A percentile compares a stretch with the other conserved stretches of the same genome.
phyloP scores from a whole-genome alignment of 2,797 vertebrate species.

The Megaceryle alcyon region DNA sequence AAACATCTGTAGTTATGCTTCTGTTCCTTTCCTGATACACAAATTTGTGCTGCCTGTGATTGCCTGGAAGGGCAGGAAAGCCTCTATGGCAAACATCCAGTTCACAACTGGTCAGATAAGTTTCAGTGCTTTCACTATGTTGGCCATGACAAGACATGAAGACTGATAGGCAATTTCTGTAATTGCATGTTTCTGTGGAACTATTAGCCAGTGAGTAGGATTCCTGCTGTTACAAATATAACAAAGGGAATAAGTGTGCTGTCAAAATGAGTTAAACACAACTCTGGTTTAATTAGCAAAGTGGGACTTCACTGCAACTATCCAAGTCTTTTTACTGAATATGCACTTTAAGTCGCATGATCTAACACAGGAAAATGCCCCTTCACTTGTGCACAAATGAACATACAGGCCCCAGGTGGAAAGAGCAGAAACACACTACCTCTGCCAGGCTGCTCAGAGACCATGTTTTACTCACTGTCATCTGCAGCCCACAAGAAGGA shows the following conservation, averaged over 20 bases:
- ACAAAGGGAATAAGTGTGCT: background rate
- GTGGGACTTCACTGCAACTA: background rate
- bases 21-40: background rate
- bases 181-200: constrained; percentile 27
- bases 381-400: background rate
- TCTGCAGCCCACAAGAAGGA: background rate
- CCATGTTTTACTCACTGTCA: background rate
- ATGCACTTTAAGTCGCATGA: background rate
- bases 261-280: constrained; percentile 48
- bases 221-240: constrained; percentile 25
- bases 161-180: constrained; percentile 50
- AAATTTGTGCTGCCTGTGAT: background rate
- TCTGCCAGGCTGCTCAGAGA: background rate
- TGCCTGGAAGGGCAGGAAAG: background rate
- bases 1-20: constrained; percentile 8
- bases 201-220: background rate
- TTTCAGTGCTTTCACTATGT: background rate
- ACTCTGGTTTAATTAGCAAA: constrained; percentile 51
- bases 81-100: background rate
- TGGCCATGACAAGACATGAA: background rate
- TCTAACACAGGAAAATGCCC: background rate
- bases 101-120: constrained; percentile 8
- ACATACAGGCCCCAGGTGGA: background rate
- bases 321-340: constrained; percentile 17
- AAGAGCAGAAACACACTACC: background rate